Evolutionary conservation across 64 coral and sea anemone species (phyloP).

Genomic region (Exaiptasia diaphana): DNA sequence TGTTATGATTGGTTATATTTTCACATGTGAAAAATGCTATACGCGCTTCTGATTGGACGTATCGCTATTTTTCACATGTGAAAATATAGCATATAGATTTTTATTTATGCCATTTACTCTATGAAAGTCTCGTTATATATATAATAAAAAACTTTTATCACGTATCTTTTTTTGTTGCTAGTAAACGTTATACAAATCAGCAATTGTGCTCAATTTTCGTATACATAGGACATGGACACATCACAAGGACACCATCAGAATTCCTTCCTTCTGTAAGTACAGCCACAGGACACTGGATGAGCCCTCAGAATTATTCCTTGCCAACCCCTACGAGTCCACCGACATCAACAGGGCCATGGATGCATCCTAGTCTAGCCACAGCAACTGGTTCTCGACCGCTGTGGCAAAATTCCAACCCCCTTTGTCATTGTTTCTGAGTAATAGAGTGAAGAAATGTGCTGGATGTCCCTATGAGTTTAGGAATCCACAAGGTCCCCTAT

Average conservation of each 20-base stretch:
- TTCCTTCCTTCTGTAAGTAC: background rate
- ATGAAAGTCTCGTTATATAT: too few relatives aligned
- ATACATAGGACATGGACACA: background rate
- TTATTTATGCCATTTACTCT: too few relatives aligned
- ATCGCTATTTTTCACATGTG: too few relatives aligned
- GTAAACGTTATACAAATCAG: too few relatives aligned
- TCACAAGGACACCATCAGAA: background rate
- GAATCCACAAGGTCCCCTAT: background rate
- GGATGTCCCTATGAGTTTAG: background rate
- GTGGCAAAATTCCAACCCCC: background rate
- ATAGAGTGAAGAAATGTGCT: background rate
- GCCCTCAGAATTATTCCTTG: background rate
- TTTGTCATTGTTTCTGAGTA: conserved; percentile 4
- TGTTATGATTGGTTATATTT: too few relatives aligned
- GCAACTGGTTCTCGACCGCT: background rate
- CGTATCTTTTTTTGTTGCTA: too few relatives aligned
- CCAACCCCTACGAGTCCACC: background rate
- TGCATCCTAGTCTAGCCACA: background rate
- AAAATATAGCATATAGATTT: too few relatives aligned
- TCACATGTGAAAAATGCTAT: too few relatives aligned
- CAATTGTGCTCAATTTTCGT: too few relatives aligned
- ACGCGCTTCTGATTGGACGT: too few relatives aligned
- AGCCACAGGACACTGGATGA: background rate
- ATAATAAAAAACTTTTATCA: too few relatives aligned
- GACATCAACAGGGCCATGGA: background rate